Conservation (phyloP, 2,888 invertebrate species). For the Pammene fasciana region DNA sequence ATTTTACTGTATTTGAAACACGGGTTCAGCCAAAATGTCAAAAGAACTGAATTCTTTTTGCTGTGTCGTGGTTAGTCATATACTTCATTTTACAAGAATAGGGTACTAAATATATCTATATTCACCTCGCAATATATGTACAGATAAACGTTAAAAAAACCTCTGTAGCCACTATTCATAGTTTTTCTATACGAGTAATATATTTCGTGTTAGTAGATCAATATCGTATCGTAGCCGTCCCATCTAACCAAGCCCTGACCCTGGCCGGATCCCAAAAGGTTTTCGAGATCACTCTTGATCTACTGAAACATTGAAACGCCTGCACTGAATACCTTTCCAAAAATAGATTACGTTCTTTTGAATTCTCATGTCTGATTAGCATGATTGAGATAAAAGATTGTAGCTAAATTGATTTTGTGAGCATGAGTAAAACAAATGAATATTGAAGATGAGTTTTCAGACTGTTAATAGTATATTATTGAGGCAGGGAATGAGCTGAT, state of each 20-base stretch:
- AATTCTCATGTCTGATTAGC: conserved; percentile 4
- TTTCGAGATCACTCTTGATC: conserved; percentile 30
- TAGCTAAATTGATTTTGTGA: neutral
- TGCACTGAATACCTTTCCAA: conserved; percentile 7
- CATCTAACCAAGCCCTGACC: conserved; percentile 7
- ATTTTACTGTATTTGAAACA: too few species aligned
- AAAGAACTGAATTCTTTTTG: too few species aligned
- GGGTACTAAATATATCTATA: too few species aligned
- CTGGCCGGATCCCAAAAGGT: conserved; percentile 33
- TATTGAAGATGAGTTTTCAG: neutral
- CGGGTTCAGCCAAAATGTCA: too few species aligned
- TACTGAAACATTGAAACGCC: conserved; percentile 32
- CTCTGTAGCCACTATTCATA: too few species aligned
- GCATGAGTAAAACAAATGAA: neutral
- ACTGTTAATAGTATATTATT: too few species aligned
- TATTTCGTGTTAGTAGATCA: neutral
- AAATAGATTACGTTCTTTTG: conserved; percentile 28
- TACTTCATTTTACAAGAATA: too few species aligned
- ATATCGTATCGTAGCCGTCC: conserved; percentile 13
- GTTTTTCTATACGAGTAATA: neutral
- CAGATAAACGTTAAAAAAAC: too few species aligned
- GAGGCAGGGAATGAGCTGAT: too few species aligned
- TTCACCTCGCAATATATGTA: too few species aligned
- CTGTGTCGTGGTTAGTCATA: too few species aligned
- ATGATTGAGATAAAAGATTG: conserved; percentile 19